These are phyloP conservation scores for Rutpela maculata DNA, from an alignment of 2,888 invertebrate genomes.

Conservation along the genomic window DNA sequence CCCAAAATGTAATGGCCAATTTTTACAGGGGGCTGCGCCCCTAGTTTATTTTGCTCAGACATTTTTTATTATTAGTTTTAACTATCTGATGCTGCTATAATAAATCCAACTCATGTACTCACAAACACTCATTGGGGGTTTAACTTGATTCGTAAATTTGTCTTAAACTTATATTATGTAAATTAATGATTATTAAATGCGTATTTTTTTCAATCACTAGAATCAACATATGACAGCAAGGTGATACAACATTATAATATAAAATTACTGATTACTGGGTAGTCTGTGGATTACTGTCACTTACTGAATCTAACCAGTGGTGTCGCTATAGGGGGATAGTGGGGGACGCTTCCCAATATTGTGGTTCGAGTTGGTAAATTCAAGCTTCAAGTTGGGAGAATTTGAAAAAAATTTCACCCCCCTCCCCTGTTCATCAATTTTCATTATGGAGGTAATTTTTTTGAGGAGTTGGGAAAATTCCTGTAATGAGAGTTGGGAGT, in stretches of 20 bases:
- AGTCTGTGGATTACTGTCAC: too few species aligned
- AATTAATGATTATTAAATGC: neutral
- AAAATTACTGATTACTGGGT: too few species aligned
- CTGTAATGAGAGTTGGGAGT: too few species aligned
- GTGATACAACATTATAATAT: neutral
- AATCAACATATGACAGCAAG: neutral
- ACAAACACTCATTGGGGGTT: slow-evolving; percentile 26
- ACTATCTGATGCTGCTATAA: slow-evolving; percentile 25
- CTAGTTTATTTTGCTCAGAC: slow-evolving; percentile 58
- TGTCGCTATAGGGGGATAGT: too few species aligned
- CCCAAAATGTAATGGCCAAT: slow-evolving; percentile 99
- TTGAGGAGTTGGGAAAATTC: too few species aligned
- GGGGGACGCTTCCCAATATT: too few species aligned
- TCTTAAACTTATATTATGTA: neutral
- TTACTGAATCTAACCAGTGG: too few species aligned
- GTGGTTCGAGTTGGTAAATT: too few species aligned
- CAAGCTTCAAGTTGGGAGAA: too few species aligned
- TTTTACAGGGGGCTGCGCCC: slow-evolving; percentile 88
- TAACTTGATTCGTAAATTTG: neutral
- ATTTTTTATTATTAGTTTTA: slow-evolving; percentile 45
- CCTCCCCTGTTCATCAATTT: too few species aligned
- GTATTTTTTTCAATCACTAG: neutral
- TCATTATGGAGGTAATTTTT: too few species aligned
- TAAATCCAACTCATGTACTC: slow-evolving; percentile 19
- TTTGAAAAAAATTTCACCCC: too few species aligned